A percentile compares a stretch with the other conserved stretches of the same genome.
Evolutionary conservation across 2,113 vertebrate species (phyloP).

Genomic region (Zosterops lateralis): DNA sequence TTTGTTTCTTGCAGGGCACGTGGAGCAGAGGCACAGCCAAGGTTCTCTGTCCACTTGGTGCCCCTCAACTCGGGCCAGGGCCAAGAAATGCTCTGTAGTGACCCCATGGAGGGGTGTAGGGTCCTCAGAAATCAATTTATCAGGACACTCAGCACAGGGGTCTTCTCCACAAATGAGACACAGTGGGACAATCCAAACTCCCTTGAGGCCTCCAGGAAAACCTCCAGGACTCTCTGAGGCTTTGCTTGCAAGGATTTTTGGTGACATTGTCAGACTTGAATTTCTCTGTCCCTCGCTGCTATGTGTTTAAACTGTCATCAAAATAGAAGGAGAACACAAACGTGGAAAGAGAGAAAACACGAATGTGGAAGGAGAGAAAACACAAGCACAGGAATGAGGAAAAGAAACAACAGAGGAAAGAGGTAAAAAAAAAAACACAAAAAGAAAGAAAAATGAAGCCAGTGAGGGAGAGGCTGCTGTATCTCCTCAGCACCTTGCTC

Average conservation of each 20-base stretch:
- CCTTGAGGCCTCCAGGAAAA: not conserved
- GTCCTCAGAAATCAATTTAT: accelerated
- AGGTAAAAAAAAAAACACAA: no score
- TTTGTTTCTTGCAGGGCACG: not conserved
- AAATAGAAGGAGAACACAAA: not conserved
- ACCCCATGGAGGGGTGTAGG: not conserved
- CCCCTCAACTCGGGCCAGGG: accelerated
- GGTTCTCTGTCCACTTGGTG: not conserved
- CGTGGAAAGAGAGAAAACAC: not conserved
- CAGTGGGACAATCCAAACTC: not conserved
- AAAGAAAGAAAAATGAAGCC: not conserved
- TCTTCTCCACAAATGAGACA: not conserved
- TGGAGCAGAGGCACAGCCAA: not conserved
- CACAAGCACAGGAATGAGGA: not conserved
- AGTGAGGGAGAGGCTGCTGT: not conserved
- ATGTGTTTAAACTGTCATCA: not conserved
- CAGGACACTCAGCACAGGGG: not conserved
- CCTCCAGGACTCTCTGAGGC: not conserved
- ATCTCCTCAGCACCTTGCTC: not conserved
- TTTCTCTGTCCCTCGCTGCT: not conserved
- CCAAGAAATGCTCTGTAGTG: accelerated
- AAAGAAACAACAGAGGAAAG: no score
- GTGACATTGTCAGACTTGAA: not conserved
- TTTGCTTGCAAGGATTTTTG: not conserved
- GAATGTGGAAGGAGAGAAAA: not conserved